A percentile compares a stretch with the other conserved stretches of the same genome.
phyloP scores from a whole-genome alignment of 2,797 vertebrate species.

The Ficedula albicollis region DNA sequence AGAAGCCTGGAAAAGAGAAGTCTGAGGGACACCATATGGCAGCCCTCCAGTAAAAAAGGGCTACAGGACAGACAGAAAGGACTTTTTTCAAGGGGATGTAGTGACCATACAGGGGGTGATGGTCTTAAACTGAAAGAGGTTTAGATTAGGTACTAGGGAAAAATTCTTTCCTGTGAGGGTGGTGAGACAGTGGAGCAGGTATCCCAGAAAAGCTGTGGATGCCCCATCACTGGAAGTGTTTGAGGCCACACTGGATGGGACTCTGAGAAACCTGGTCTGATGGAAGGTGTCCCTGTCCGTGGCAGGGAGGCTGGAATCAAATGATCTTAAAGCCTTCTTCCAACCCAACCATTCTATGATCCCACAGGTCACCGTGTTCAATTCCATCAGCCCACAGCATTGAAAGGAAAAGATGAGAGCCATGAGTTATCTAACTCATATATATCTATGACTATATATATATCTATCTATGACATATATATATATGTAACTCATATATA shows the following conservation, averaged over 20 bases:
- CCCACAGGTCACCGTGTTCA: background rate
- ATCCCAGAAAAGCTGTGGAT: background rate
- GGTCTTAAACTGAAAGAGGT: background rate
- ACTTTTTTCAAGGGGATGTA: background rate
- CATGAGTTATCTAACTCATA: background rate
- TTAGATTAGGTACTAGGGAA: background rate
- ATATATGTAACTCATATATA: no score
- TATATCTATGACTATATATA: no score
- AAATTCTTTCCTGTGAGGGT: background rate
- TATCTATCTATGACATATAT: no score
- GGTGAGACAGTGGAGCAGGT: background rate
- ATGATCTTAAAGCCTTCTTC: background rate
- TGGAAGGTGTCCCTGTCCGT: background rate
- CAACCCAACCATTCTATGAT: background rate
- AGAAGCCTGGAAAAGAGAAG: background rate
- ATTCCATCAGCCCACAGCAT: background rate
- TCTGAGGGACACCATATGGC: background rate
- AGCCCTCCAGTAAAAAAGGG: background rate
- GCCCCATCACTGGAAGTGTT: background rate
- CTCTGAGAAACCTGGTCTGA: background rate
- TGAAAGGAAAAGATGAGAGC: background rate
- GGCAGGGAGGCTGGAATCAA: background rate
- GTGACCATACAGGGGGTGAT: background rate
- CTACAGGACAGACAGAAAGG: background rate
- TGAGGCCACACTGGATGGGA: background rate